phyloP scores from a whole-genome alignment of 1,140 invertebrate genomes.

The Hycleus cichorii region DNA sequence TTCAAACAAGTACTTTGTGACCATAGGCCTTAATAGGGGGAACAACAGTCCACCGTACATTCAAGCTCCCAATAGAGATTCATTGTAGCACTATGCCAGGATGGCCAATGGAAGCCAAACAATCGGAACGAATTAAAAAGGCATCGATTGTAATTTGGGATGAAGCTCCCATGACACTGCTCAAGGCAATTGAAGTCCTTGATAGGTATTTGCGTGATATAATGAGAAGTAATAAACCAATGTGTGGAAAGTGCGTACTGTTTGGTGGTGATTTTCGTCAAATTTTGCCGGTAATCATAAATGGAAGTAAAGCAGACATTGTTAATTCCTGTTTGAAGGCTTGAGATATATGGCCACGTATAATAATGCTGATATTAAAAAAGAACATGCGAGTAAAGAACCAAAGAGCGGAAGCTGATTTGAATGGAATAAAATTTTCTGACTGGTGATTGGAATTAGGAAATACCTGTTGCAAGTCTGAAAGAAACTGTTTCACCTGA shows the following conservation, averaged over 20 bases:
- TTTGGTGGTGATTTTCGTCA: neutral
- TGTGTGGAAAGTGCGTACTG: neutral
- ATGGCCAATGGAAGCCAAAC: neutral
- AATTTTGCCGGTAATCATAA: neutral
- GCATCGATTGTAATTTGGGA: constrained; percentile 33
- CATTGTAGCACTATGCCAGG: constrained; percentile 17
- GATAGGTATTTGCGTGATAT: constrained; percentile 24
- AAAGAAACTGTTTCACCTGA: too few relatives aligned
- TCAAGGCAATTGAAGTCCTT: constrained; percentile 22
- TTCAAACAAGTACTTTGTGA: too few relatives aligned
- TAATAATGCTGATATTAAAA: too few relatives aligned
- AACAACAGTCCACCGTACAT: constrained; percentile 29
- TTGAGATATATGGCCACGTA: too few relatives aligned
- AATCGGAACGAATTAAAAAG: constrained; percentile 16
- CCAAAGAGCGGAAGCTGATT: too few relatives aligned
- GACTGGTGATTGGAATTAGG: too few relatives aligned
- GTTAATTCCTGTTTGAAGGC: too few relatives aligned
- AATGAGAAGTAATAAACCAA: neutral
- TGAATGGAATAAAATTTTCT: too few relatives aligned
- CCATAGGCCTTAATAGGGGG: too few relatives aligned
- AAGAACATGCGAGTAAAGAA: too few relatives aligned
- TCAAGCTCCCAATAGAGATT: constrained; percentile 26
- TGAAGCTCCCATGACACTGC: constrained; percentile 33
- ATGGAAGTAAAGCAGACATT: too few relatives aligned
- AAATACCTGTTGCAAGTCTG: too few relatives aligned